These are phyloP conservation scores for Stenodera caucasica DNA, from an alignment of 2,888 invertebrate species.

Conservation along the genomic window DNA sequence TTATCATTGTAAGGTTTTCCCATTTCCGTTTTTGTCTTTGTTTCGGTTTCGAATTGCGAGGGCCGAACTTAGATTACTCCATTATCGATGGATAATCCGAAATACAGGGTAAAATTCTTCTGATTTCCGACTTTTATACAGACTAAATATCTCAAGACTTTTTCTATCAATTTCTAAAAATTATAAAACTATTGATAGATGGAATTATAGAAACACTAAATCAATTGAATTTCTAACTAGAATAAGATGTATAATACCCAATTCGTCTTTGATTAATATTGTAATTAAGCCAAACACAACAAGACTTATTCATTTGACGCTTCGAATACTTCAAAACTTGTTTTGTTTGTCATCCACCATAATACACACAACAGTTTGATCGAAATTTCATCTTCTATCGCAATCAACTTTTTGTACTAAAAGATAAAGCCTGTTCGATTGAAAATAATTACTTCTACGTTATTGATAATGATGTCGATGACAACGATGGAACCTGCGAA, in stretches of 20 bases:
- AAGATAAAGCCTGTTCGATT: not conserved
- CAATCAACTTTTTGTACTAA: not conserved
- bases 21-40: no score
- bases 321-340: not conserved
- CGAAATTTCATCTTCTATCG: not conserved
- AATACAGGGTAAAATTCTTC: not conserved
- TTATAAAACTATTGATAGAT: no score
- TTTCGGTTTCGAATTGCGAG: no score
- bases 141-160: no score
- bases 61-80: no score
- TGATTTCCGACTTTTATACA: not conserved
- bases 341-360: not conserved
- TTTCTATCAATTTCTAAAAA: no score
- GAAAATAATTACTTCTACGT: not conserved
- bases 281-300: not conserved
- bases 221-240: no score
- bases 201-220: no score
- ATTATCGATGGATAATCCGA: not conserved
- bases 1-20: no score
- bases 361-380: not conserved
- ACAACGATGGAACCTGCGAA: not conserved
- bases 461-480: not conserved
- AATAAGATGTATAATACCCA: not conserved
- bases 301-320: not conserved
- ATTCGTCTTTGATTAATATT: not conserved